Percentiles rank a stretch among this genome's conserved stretches.
phyloP scores from a whole-genome alignment of 1,140 invertebrate genomes.

The Brachionus paranguensis region DNA sequence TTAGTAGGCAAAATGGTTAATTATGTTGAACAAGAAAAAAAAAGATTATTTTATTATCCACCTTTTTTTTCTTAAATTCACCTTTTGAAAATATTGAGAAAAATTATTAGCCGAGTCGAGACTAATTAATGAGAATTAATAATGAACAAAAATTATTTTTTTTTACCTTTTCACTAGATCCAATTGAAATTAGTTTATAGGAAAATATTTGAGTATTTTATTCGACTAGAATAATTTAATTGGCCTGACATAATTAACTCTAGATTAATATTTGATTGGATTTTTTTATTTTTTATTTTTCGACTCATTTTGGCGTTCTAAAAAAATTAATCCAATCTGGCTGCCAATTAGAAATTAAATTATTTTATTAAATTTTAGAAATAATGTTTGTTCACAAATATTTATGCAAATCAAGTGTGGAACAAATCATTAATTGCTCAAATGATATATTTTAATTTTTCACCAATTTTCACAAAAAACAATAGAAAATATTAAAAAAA shows the following conservation, averaged over 20 bases:
- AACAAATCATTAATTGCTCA: too few species aligned
- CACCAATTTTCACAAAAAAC: too few species aligned
- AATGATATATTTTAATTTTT: too few species aligned
- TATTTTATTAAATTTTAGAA: conserved; percentile 3
- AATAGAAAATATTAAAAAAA: too few species aligned
- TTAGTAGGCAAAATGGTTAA: background rate
- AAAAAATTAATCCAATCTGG: background rate
- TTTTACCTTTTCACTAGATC: background rate
- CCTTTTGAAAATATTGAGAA: conserved; percentile 14
- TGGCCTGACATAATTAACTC: background rate
- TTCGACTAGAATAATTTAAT: background rate
- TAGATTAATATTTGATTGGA: background rate
- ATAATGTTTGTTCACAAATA: background rate
- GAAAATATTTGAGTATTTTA: background rate
- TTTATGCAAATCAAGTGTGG: background rate
- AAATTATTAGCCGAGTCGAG: background rate
- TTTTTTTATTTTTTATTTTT: background rate
- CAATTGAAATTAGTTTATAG: background rate
- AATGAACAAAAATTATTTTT: background rate
- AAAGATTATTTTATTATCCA: conserved; percentile 23
- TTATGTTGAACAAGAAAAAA: background rate
- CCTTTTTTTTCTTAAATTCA: background rate
- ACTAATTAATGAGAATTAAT: conserved; percentile 8
- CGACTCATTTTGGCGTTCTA: background rate
- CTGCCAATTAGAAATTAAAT: conserved; percentile 18